phyloP scores from a whole-genome alignment of 2,113 vertebrate genomes.

The Takifugu flavidus region DNA sequence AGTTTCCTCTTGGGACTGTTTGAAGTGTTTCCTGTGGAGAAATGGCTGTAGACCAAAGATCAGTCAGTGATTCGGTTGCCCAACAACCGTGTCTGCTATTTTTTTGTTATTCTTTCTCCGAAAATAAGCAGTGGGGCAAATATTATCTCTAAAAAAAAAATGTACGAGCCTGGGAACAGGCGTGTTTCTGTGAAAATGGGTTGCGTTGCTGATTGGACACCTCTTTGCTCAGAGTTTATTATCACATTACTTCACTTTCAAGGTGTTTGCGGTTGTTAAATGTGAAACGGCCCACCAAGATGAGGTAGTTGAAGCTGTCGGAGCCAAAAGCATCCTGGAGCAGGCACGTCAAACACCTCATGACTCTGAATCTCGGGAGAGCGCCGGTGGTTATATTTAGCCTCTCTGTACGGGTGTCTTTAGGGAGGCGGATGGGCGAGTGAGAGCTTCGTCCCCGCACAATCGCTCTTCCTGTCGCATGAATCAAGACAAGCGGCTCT shows the following conservation, averaged over 20 bases:
- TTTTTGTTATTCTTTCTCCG: constrained; percentile 18
- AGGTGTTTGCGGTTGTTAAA: constrained; percentile 15
- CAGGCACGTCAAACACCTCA: constrained; percentile 24
- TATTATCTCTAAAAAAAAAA: constrained; percentile 35
- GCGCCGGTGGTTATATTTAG: constrained; percentile 6
- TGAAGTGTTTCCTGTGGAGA: constrained; percentile 20
- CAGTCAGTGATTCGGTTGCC: constrained; percentile 25
- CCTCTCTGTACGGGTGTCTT: constrained; percentile 8
- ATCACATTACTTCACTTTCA: constrained; percentile 10
- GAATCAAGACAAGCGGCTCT: constrained; percentile 18
- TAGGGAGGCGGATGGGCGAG: not conserved
- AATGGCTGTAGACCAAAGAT: constrained; percentile 34
- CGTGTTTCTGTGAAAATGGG: constrained; percentile 30
- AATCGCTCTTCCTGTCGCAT: constrained; percentile 19
- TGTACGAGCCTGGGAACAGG: constrained; percentile 44
- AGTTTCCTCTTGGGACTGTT: constrained; percentile 22
- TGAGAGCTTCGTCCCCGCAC: constrained; percentile 36
- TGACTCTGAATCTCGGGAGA: constrained; percentile 22
- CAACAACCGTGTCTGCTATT: constrained; percentile 12
- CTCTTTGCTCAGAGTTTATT: constrained; percentile 8
- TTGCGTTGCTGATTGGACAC: constrained; percentile 20
- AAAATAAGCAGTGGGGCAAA: constrained; percentile 46
- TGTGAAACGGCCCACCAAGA: constrained; percentile 26
- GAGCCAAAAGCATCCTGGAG: constrained; percentile 36
- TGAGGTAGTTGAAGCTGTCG: constrained; percentile 22